Conservation (phyloP, 2,113 vertebrate genomes). For the Cyprinodon variegatus region DNA sequence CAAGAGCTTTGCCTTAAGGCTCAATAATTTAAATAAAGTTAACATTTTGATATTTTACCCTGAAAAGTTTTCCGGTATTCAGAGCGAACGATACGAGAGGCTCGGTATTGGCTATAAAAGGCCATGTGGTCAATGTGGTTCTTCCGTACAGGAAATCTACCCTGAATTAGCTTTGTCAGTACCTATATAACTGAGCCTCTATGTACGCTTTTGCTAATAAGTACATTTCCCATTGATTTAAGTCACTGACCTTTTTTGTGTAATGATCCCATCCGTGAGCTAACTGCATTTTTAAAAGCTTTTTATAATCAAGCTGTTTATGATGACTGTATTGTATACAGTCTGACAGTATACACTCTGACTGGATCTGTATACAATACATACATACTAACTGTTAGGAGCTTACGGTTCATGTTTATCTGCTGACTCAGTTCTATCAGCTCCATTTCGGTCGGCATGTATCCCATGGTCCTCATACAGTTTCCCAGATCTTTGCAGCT, state of each 20-base stretch:
- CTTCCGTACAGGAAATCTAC: not conserved
- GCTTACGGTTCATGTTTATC: conserved; percentile 99
- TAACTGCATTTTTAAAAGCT: too few relatives aligned
- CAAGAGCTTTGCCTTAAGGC: too few relatives aligned
- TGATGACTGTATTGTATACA: not conserved
- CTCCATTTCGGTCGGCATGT: conserved; percentile 99
- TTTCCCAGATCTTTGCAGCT: conserved; percentile 97
- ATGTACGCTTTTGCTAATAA: too few relatives aligned
- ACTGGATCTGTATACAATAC: not conserved
- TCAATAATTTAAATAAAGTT: not conserved
- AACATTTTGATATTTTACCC: not conserved
- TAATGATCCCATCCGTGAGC: too few relatives aligned
- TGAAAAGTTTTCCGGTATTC: not conserved
- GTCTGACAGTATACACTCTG: not conserved
- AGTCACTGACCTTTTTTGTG: too few relatives aligned
- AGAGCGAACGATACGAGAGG: too few relatives aligned
- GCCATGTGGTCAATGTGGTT: not conserved
- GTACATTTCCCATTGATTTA: too few relatives aligned
- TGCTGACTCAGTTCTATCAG: conserved; percentile 97
- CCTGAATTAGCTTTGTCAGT: not conserved
- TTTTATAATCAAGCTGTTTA: not conserved
- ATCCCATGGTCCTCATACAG: conserved; percentile 99
- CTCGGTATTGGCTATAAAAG: not conserved
- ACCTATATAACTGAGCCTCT: not conserved
- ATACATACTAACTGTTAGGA: not conserved